A percentile compares a stretch with the other conserved stretches of the same genome.
Evolutionary conservation across 37 sponge, comb jelly and placozoan genomes (phyloP).

Genomic region (Chondrosia reniformis): DNA sequence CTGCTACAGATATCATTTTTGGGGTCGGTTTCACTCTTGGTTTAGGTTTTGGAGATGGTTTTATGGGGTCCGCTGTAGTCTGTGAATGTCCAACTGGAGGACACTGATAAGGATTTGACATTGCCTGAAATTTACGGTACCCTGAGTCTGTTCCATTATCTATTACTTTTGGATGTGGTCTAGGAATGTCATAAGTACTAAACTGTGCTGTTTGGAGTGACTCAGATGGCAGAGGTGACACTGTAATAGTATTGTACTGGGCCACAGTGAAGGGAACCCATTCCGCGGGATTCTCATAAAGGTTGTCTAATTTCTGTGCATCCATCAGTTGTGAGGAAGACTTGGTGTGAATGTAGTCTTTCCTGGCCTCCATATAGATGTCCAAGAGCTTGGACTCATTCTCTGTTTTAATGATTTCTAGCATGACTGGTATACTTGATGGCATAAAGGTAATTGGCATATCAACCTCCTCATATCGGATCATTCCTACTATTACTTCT

Average conservation of each 20-base stretch:
- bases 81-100: neutral
- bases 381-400: neutral
- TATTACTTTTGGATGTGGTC: neutral
- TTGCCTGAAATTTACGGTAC: neutral
- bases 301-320: too few relatives aligned
- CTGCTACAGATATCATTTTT: neutral
- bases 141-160: neutral
- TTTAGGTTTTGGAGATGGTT: too few relatives aligned
- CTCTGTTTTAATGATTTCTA: neutral
- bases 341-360: neutral
- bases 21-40: neutral
- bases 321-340: too few relatives aligned
- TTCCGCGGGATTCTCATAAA: too few relatives aligned
- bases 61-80: too few relatives aligned
- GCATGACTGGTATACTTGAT: neutral
- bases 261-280: too few relatives aligned
- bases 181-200: too few relatives aligned
- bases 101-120: neutral
- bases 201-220: neutral
- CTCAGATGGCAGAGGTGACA: neutral
- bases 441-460: neutral
- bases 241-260: neutral
- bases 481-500: neutral
- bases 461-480: too few relatives aligned
- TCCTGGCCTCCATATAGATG: neutral